These are phyloP conservation scores for Hassar affinis DNA, from an alignment of 2,113 vertebrate species.

Conservation along the genomic window DNA sequence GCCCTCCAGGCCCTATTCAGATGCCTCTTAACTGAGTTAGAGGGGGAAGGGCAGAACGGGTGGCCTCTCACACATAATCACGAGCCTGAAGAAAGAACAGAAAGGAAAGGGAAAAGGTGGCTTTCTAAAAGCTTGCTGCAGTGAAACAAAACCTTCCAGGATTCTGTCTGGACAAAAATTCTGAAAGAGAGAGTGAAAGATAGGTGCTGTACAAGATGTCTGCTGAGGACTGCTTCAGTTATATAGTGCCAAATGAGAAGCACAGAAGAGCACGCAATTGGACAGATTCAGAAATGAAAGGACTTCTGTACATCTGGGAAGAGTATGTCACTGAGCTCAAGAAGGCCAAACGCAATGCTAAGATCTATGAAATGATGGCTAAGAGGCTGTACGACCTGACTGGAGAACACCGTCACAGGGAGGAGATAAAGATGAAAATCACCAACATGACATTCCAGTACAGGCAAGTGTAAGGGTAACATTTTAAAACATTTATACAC, in stretches of 20 bases:
- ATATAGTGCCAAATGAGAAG: constrained; percentile 86
- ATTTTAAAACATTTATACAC: constrained; percentile 7
- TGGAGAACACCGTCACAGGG: constrained; percentile 91
- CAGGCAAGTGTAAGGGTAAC: constrained; percentile 79
- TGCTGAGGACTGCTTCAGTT: constrained; percentile 84
- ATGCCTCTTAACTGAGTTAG: constrained; percentile 87
- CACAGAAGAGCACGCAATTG: constrained; percentile 96
- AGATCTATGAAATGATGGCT: constrained; percentile 98
- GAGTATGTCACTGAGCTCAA: constrained; percentile 93
- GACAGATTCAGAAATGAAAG: constrained; percentile 97
- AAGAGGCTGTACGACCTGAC: constrained; percentile 94
- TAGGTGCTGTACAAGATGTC: constrained; percentile 75
- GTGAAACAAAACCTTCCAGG: constrained; percentile 25
- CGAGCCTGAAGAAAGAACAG: constrained; percentile 43
- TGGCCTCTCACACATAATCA: constrained; percentile 51
- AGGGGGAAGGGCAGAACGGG: constrained; percentile 78
- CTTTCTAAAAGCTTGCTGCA: constrained; percentile 44
- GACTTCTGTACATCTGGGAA: constrained; percentile 94
- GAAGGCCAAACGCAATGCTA: constrained; percentile 95
- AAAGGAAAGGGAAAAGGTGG: constrained; percentile 21
- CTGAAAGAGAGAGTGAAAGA: constrained; percentile 20
- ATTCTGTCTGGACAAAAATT: constrained; percentile 29
- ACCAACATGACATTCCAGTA: constrained; percentile 99
- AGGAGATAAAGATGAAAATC: constrained; percentile 99
- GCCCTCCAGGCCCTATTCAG: constrained; percentile 96